phyloP scores from a whole-genome alignment of 2,797 vertebrate species.

The Neomorphus geoffroyi region DNA sequence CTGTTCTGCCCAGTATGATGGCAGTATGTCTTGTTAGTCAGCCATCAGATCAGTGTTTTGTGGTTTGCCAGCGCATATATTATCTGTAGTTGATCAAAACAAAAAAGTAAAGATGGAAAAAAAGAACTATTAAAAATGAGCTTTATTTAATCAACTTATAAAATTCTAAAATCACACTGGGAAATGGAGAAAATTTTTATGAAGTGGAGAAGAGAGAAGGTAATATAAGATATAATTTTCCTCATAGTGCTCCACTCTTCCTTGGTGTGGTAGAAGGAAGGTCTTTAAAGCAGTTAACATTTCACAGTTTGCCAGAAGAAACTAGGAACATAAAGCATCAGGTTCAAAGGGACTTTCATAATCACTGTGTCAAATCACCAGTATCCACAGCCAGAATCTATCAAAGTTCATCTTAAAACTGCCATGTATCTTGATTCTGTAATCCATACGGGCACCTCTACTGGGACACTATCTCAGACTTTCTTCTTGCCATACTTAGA shows the following conservation, averaged over 20 bases:
- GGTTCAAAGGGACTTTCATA: not conserved
- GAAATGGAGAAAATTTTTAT: not conserved
- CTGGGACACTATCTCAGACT: not conserved
- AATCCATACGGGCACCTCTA: not conserved
- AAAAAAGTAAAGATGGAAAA: not conserved
- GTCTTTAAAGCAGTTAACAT: not conserved
- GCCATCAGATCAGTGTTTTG: not conserved
- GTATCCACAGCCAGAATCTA: not conserved
- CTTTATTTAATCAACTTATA: not conserved
- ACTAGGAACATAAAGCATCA: not conserved
- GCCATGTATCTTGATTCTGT: not conserved
- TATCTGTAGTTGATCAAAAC: not conserved
- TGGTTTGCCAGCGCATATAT: not conserved
- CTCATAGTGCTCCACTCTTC: not conserved
- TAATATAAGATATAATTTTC: not conserved
- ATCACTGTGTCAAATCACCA: not conserved
- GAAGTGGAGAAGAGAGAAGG: not conserved
- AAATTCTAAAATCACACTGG: not conserved
- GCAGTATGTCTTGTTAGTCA: not conserved
- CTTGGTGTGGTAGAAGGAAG: not conserved
- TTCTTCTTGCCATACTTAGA: not conserved
- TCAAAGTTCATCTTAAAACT: not conserved
- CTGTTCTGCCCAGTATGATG: not conserved
- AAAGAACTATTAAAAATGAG: not conserved
- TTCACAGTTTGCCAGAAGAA: not conserved